Conservation (phyloP, 2,888 invertebrate species). For the Agrotis clavis region DNA sequence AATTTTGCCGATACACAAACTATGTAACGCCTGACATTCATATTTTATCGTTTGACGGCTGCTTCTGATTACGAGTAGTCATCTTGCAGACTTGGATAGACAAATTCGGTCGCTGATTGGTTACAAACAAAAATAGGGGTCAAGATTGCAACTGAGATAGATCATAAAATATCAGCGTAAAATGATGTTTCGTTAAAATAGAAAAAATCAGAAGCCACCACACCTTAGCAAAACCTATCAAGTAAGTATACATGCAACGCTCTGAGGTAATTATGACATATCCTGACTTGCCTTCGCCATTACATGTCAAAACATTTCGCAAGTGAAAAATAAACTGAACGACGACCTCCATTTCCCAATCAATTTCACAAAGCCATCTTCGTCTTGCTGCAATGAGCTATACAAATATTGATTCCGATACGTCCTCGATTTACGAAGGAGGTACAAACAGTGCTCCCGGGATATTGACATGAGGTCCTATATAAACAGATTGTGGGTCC, state of each 20-base stretch:
- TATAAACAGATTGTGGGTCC: constrained; percentile 44
- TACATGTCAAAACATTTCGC: background rate
- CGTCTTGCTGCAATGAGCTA: constrained; percentile 28
- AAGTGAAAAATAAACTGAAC: constrained; percentile 1
- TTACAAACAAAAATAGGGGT: too few relatives aligned
- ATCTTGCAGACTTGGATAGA: too few relatives aligned
- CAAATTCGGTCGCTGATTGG: too few relatives aligned
- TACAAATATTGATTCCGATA: constrained; percentile 46
- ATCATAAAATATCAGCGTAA: too few relatives aligned
- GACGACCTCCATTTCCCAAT: constrained; percentile 9
- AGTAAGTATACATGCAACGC: background rate
- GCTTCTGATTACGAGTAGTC: too few relatives aligned
- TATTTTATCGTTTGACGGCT: too few relatives aligned
- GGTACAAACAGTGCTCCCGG: constrained; percentile 9
- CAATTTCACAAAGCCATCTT: constrained; percentile 9
- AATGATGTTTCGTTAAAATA: too few relatives aligned
- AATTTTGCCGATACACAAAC: background rate
- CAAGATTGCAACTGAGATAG: too few relatives aligned
- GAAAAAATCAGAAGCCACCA: background rate
- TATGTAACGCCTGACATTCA: too few relatives aligned
- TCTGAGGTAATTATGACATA: background rate
- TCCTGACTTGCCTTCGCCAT: background rate
- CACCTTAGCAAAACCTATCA: background rate
- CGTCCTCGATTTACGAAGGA: constrained; percentile 9
- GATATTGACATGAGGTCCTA: constrained; percentile 42